Conservation (phyloP, 2,113 vertebrate species). For the Aspiorhynchus laticeps region DNA sequence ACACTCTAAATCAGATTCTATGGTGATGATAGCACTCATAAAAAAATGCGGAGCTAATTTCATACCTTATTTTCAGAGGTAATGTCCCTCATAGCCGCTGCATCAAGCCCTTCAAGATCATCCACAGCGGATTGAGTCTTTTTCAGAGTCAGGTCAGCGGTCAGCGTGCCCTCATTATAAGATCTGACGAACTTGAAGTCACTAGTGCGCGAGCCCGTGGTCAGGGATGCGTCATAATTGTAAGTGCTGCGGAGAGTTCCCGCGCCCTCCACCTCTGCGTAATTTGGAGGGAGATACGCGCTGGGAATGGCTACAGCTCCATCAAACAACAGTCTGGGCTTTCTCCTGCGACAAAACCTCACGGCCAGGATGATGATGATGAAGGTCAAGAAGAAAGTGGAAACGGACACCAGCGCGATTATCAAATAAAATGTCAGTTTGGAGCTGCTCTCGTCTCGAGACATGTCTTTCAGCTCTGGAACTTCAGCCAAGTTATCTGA, state of each 20-base stretch:
- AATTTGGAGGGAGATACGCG: not conserved
- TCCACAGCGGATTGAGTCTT: slow-evolving; percentile 25
- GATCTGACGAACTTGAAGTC: slow-evolving; percentile 61
- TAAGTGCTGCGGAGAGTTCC: slow-evolving; percentile 32
- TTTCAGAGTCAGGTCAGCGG: slow-evolving; percentile 50
- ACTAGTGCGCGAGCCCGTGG: slow-evolving; percentile 57
- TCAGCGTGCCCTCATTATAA: slow-evolving; percentile 53
- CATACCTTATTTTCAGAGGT: slow-evolving; percentile 20
- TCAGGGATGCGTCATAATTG: slow-evolving; percentile 43
- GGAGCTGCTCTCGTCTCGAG: too few species aligned
- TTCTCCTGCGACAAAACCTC: slow-evolving; percentile 5
- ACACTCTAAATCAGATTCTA: not conserved
- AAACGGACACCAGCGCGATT: too few species aligned
- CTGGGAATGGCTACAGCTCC: not conserved
- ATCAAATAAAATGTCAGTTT: too few species aligned
- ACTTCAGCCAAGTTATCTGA: slow-evolving; percentile 60
- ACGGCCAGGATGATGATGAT: slow-evolving; percentile 54
- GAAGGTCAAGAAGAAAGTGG: slow-evolving; percentile 64
- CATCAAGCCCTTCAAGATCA: not conserved
- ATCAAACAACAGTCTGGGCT: too few species aligned
- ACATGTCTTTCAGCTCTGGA: slow-evolving; percentile 62
- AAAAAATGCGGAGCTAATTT: not conserved
- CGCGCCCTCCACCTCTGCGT: slow-evolving; percentile 25
- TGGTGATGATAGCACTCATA: not conserved
- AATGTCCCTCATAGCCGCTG: not conserved